Conservation (phyloP, 2,797 vertebrate species). For the Gambusia yucatana region DNA sequence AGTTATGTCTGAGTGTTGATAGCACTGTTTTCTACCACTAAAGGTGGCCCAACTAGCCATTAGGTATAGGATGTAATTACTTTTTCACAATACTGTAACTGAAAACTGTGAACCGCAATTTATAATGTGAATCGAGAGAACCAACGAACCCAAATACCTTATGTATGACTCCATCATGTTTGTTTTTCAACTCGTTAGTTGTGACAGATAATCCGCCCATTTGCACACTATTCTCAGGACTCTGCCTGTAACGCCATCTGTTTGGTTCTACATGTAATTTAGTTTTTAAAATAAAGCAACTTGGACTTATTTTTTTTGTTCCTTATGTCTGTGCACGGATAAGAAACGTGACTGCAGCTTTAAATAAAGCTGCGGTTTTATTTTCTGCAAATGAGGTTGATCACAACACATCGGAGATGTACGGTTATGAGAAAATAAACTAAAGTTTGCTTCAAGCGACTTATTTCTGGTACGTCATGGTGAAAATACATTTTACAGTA, state of each 20-base stretch:
- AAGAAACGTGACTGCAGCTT: slow-evolving; percentile 18
- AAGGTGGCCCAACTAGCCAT: background rate
- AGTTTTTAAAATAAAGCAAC: slow-evolving; percentile 48
- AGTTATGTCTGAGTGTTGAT: background rate
- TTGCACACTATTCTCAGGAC: slow-evolving; percentile 64
- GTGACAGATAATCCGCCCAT: slow-evolving; percentile 29
- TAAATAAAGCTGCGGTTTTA: slow-evolving; percentile 24
- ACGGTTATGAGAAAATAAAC: slow-evolving; percentile 25
- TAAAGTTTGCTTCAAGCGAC: background rate
- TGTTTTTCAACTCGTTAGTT: slow-evolving; percentile 30
- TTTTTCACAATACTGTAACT: slow-evolving; percentile 18
- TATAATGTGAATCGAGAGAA: slow-evolving; percentile 33
- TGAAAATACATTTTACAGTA: background rate
- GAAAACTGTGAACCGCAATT: slow-evolving; percentile 61
- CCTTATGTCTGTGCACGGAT: slow-evolving; percentile 1
- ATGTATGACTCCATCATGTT: background rate
- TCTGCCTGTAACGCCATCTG: slow-evolving; percentile 47
- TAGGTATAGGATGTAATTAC: background rate
- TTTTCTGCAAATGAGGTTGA: slow-evolving; percentile 17
- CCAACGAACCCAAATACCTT: slow-evolving; percentile 10
- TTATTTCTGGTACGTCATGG: background rate
- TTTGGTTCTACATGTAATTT: slow-evolving; percentile 34
- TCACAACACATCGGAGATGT: background rate
- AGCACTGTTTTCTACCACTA: background rate
- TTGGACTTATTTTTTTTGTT: slow-evolving; percentile 19